Evolutionary conservation across 2,888 invertebrate genomes (phyloP).

Genomic region (Drosophila bunnanda): DNA sequence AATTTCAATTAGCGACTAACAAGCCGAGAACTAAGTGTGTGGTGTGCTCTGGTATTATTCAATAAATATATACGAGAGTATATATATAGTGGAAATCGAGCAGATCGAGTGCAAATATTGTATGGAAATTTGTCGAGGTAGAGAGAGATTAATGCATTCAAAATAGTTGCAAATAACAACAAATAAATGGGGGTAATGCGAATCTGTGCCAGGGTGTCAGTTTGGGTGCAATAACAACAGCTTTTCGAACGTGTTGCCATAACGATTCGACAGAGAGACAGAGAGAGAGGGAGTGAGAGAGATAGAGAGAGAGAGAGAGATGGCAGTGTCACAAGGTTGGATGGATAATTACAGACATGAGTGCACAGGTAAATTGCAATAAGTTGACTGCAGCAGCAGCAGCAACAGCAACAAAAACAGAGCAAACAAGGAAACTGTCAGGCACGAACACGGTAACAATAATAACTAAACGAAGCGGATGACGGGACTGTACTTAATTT

Average conservation of each 20-base stretch:
- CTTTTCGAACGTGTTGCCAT: conserved; percentile 37
- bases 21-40: conserved; percentile 40
- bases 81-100: conserved; percentile 25
- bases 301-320: conserved; percentile 42
- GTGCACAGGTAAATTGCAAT: conserved; percentile 67
- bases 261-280: conserved; percentile 35
- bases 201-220: conserved; percentile 51
- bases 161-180: conserved; percentile 15
- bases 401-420: conserved; percentile 8
- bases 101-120: conserved; percentile 35
- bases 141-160: conserved; percentile 32
- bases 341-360: conserved; percentile 71
- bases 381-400: conserved; percentile 44
- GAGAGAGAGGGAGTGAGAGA: conserved; percentile 45
- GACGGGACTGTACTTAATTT: conserved; percentile 67
- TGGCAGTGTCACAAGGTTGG: conserved; percentile 67
- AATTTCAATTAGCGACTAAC: conserved; percentile 77
- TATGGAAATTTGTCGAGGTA: conserved; percentile 54
- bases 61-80: conserved; percentile 12
- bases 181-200: conserved; percentile 5
- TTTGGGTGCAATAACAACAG: conserved; percentile 39
- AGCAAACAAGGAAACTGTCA: conserved; percentile 68
- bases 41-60: conserved; percentile 14
- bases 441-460: conserved; percentile 40
- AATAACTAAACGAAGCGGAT: conserved; percentile 9